phyloP scores from a whole-genome alignment of 2,113 vertebrate species.

The Thunnus thynnus region DNA sequence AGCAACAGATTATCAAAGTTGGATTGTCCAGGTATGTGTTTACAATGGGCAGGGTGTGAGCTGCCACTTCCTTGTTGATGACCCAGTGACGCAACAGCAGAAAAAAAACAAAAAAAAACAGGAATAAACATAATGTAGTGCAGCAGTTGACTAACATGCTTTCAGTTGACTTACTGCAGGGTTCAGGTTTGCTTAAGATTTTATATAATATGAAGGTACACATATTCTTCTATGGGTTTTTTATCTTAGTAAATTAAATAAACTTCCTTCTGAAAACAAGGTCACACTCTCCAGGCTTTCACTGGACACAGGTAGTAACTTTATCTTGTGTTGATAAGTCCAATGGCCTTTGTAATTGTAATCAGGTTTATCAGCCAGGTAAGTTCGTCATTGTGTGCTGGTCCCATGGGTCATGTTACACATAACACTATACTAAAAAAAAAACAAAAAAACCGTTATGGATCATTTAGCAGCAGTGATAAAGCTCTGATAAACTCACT shows the following conservation, averaged over 20 bases:
- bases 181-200: background rate
- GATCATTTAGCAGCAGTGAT: too few relatives aligned
- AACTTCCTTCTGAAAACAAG: background rate
- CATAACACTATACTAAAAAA: too few relatives aligned
- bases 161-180: background rate
- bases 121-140: too few relatives aligned
- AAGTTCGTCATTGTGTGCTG: too few relatives aligned
- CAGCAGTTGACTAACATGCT: background rate
- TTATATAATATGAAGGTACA: background rate
- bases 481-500: too few relatives aligned
- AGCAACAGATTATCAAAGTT: background rate
- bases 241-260: background rate
- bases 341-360: too few relatives aligned
- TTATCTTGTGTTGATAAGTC: too few relatives aligned
- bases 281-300: background rate
- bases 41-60: fast-evolving
- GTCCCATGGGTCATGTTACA: too few relatives aligned
- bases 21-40: background rate
- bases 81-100: background rate
- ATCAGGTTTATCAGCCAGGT: too few relatives aligned
- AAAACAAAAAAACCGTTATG: too few relatives aligned
- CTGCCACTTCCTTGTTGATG: constrained; percentile 30
- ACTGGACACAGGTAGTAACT: background rate
- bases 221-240: background rate
- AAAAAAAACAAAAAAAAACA: too few relatives aligned